Evolutionary conservation across 2,113 vertebrate genomes (phyloP).

Genomic region (Lichenostomus cassidix): DNA sequence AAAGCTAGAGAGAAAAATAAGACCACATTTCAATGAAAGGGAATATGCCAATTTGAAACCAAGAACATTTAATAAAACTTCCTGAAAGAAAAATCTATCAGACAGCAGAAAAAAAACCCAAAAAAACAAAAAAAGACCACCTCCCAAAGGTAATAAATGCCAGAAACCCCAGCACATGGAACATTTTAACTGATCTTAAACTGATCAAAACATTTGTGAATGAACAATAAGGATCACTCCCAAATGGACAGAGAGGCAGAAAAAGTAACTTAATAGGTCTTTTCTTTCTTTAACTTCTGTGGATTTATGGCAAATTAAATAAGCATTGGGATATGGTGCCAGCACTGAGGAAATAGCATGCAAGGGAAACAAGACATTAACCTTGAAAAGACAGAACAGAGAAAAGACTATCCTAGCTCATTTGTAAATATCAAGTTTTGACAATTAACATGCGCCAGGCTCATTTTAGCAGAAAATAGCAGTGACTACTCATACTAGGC

Average conservation of each 20-base stretch:
- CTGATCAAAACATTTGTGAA: slow-evolving; percentile 32
- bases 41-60: slow-evolving; percentile 29
- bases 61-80: slow-evolving; percentile 45
- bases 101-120: neutral
- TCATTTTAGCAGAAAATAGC: neutral
- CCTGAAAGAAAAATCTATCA: slow-evolving; percentile 49
- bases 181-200: slow-evolving; percentile 29
- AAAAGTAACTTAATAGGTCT: neutral
- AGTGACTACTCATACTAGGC: neutral
- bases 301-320: slow-evolving; percentile 26
- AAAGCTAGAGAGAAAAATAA: slow-evolving; percentile 34
- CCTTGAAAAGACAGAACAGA: neutral
- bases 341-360: neutral
- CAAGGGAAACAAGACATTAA: neutral
- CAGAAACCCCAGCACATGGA: neutral
- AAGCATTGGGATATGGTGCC: neutral
- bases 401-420: neutral
- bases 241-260: neutral
- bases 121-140: neutral
- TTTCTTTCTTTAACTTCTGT: neutral
- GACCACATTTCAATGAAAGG: slow-evolving; percentile 34
- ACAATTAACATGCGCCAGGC: neutral
- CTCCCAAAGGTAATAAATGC: slow-evolving; percentile 15
- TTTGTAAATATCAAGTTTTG: neutral
- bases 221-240: slow-evolving; percentile 21